Evolutionary conservation across 2,888 invertebrate genomes (phyloP).

Genomic region (Baccha elongata): DNA sequence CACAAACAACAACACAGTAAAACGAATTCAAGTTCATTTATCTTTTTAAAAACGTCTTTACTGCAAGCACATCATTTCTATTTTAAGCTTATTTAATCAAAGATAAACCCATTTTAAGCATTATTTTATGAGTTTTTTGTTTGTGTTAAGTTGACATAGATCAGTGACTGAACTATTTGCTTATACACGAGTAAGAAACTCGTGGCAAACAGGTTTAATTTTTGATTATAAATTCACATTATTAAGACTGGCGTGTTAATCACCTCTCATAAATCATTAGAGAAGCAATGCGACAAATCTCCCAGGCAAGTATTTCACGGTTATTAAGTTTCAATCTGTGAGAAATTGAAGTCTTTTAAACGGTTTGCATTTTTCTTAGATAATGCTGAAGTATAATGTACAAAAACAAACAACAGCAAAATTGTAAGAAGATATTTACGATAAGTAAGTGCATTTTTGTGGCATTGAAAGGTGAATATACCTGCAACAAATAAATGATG

Average conservation of each 20-base stretch:
- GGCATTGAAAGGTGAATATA: slow-evolving; percentile 54
- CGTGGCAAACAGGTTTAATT: not conserved
- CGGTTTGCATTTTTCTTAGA: slow-evolving; percentile 13
- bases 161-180: not conserved
- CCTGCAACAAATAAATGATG: slow-evolving; percentile 28
- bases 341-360: slow-evolving; percentile 30
- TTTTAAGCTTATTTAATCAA: not conserved
- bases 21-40: not conserved
- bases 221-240: not conserved
- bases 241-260: slow-evolving; percentile 11
- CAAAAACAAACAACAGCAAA: not conserved
- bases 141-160: slow-evolving; percentile 7
- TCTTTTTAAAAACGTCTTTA: not conserved
- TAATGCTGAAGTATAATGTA: slow-evolving; percentile 3
- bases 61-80: not conserved
- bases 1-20: not conserved
- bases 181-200: not conserved
- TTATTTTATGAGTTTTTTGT: not conserved
- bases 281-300: slow-evolving; percentile 18
- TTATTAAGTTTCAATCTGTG: slow-evolving; percentile 42
- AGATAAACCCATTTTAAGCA: not conserved
- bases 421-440: slow-evolving; percentile 6
- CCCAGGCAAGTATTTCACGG: slow-evolving; percentile 37
- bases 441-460: slow-evolving; percentile 45
- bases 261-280: slow-evolving; percentile 1